These are phyloP conservation scores for Crotalus viridis DNA, from an alignment of 2,113 vertebrate species.

Conservation along the genomic window DNA sequence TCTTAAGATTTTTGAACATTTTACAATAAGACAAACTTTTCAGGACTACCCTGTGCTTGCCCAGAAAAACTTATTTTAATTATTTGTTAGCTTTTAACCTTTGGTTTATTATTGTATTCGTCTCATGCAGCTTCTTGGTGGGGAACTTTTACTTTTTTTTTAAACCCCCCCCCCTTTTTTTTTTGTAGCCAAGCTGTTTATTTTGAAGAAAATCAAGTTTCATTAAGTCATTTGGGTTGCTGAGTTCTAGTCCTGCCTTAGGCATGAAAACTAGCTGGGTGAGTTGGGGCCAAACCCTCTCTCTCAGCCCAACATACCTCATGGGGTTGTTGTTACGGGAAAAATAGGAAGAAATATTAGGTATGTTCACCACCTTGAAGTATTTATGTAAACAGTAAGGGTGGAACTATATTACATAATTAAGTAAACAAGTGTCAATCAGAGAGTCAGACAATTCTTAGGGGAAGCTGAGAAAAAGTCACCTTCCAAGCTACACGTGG, in stretches of 20 bases:
- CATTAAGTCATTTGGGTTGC: neutral
- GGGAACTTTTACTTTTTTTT: neutral
- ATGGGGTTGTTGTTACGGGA: too few species aligned
- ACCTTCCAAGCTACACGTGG: neutral
- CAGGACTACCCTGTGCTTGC: neutral
- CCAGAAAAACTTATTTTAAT: neutral
- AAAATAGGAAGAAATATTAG: too few species aligned
- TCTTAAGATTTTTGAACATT: constrained; percentile 51
- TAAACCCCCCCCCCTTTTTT: neutral
- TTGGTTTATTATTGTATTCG: neutral
- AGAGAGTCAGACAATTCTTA: neutral
- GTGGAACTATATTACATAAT: too few species aligned
- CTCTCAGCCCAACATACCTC: too few species aligned
- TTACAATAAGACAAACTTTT: neutral
- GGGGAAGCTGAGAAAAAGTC: neutral
- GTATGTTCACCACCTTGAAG: too few species aligned
- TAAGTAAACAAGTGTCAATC: too few species aligned
- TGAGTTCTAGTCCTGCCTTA: too few species aligned
- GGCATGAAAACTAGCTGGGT: too few species aligned
- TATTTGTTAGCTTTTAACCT: neutral
- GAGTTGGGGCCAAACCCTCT: too few species aligned
- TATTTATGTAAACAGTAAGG: too few species aligned
- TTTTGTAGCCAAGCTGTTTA: neutral
- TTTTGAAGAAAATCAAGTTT: neutral
- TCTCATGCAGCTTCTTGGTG: neutral